These are phyloP conservation scores for Latheticus oryzae DNA, from an alignment of 2,888 invertebrate species.

Conservation along the genomic window DNA sequence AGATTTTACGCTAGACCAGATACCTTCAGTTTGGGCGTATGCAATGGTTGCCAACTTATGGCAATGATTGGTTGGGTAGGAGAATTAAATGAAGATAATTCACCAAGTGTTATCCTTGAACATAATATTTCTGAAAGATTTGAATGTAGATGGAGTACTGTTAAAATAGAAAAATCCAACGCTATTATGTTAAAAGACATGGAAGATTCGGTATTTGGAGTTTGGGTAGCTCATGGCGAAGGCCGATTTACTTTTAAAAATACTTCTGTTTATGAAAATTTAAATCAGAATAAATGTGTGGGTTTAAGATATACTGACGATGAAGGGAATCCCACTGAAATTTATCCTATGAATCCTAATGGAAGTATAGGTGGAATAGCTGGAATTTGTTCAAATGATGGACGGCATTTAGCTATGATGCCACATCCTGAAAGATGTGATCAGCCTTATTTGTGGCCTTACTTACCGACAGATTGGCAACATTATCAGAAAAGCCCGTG, in stretches of 20 bases:
- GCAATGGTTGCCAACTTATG: slow-evolving; percentile 98
- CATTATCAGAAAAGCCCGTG: slow-evolving; percentile 82
- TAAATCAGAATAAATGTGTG: slow-evolving; percentile 73
- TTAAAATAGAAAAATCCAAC: slow-evolving; percentile 73
- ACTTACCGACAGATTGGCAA: slow-evolving; percentile 69
- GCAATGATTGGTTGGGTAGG: slow-evolving; percentile 92
- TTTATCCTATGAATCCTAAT: slow-evolving; percentile 96
- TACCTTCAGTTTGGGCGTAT: slow-evolving; percentile 97
- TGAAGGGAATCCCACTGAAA: slow-evolving; percentile 76
- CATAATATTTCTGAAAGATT: slow-evolving; percentile 92
- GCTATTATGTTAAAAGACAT: slow-evolving; percentile 92
- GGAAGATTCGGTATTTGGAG: slow-evolving; percentile 88
- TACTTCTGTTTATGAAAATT: slow-evolving; percentile 64
- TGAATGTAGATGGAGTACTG: slow-evolving; percentile 73
- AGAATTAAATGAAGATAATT: slow-evolving; percentile 59
- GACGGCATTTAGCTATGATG: slow-evolving; percentile 97
- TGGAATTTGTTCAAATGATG: slow-evolving; percentile 88
- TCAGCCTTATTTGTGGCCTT: slow-evolving; percentile 91
- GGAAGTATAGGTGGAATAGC: slow-evolving; percentile 87
- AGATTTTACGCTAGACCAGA: slow-evolving; percentile 78
- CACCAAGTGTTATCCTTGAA: slow-evolving; percentile 77
- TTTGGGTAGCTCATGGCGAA: slow-evolving; percentile 97
- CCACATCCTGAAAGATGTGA: slow-evolving; percentile 95
- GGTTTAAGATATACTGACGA: slow-evolving; percentile 90
- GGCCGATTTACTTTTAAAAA: slow-evolving; percentile 79